phyloP scores from a whole-genome alignment of 2,113 vertebrate species.

The Otis tarda region DNA sequence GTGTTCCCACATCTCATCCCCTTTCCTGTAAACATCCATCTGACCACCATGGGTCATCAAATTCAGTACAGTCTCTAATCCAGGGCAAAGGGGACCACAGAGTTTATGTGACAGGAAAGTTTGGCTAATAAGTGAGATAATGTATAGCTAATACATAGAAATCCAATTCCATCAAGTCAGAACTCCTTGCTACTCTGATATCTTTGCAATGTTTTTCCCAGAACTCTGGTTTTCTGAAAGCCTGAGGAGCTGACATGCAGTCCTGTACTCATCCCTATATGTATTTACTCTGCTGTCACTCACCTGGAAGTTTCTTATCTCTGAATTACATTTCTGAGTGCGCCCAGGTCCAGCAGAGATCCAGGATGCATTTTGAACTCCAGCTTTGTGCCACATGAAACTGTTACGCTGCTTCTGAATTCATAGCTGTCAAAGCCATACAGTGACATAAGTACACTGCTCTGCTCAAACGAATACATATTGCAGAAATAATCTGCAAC shows the following conservation, averaged over 20 bases:
- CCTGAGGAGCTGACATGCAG: background rate
- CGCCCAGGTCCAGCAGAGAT: background rate
- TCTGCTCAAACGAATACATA: background rate
- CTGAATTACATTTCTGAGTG: background rate
- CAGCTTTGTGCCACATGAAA: background rate
- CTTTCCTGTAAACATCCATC: background rate
- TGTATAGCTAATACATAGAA: background rate
- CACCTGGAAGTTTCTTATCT: background rate
- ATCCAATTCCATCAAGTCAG: background rate
- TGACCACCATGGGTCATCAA: background rate
- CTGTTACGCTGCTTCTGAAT: background rate
- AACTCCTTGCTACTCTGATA: background rate
- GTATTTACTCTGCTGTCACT: background rate
- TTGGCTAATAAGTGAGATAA: background rate
- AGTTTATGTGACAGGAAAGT: background rate
- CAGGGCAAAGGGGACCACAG: background rate
- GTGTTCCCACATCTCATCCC: background rate
- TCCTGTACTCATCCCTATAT: background rate
- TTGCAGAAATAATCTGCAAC: background rate
- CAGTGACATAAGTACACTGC: fast-evolving
- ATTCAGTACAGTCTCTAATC: background rate
- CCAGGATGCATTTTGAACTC: background rate
- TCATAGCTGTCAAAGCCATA: background rate
- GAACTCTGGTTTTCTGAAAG: background rate
- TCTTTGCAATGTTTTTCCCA: background rate